Evolutionary conservation across 1,140 invertebrate species (phyloP), one percentile per base, ranked within the genome.

Genomic region (Hestina assimilis): DNA sequence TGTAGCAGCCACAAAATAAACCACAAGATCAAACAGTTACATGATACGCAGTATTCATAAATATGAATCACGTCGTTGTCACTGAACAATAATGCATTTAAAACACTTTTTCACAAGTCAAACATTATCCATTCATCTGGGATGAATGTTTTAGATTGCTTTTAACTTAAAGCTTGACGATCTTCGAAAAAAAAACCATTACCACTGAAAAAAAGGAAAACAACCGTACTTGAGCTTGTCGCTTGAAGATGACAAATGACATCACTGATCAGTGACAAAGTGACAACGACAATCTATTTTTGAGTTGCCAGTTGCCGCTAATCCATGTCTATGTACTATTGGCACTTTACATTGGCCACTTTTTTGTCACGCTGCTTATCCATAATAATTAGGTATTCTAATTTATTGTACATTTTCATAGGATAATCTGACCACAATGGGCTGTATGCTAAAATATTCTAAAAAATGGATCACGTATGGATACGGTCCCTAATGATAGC

Each of bases 1-100:
- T 67, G 66, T 71, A 66, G 56, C 59, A 73, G 53, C 69, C 75
- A 75, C 80, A 81, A 80, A 82, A 83, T 77, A 83, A 80, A 79
- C 73, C 79, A 83, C 80, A 83, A 75, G 63, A 70, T 38, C 45
- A 51, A n/a, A 26, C 24, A 52, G 75, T 75, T 82, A 83, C 82
- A 87, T 85, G 75, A 83, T 83, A 78, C 77, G 81, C 74, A 83
- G 63, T 75, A 68, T 50, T 58, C 45, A 59, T 48, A 41, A 28
- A 62, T 24, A 40, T 50, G 41, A 59, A 28, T 63, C 17, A 56
- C 57, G 69, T 71, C 69, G 68, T 72, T 76, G 72, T 72, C 73
- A 74, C 63, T 54, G 64, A 71, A 56, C 38, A 28, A 48, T 48
- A 21, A 28, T 56, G 53, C 50, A 7, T 66, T 50, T 19, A 46